Percentiles rank a stretch among this genome's conserved stretches.
Conservation (phyloP, 2,113 vertebrate species). For the Larimichthys crocea region DNA sequence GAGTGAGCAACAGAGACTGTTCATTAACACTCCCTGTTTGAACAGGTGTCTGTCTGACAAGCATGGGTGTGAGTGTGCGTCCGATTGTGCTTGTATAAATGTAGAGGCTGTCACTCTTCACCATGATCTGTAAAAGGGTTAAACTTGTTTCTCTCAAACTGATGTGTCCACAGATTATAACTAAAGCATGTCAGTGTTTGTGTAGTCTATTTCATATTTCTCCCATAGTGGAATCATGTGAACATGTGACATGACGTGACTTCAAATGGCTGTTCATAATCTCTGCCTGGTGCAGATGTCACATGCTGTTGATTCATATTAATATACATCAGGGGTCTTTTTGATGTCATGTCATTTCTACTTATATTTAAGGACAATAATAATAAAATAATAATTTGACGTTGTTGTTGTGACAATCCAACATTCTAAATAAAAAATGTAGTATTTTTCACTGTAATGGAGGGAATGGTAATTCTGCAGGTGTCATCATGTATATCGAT, state of each 20-base stretch:
- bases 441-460: not conserved
- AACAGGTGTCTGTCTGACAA: conserved; percentile 80
- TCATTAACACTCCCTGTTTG: conserved; percentile 82
- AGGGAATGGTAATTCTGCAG: not conserved
- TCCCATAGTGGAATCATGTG: not conserved
- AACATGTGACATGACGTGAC: not conserved
- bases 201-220: not conserved
- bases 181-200: conserved; percentile 23
- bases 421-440: not conserved
- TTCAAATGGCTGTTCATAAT: not conserved
- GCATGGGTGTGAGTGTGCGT: conserved; percentile 37
- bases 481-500: not conserved
- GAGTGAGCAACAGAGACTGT: conserved; percentile 38
- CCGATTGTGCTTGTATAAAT: conserved; percentile 4
- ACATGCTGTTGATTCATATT: too few species aligned
- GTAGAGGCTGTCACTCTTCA: conserved; percentile 58
- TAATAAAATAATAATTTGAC: not conserved
- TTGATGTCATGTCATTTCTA: not conserved
- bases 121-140: conserved; percentile 42
- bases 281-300: too few species aligned
- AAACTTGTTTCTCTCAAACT: conserved; percentile 50
- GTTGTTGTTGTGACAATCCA: not conserved
- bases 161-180: conserved; percentile 27
- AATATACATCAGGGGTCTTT: not conserved
- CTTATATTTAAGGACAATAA: too few species aligned